Conservation (phyloP, 2,797 vertebrate genomes). For the Ceryle rudis region DNA sequence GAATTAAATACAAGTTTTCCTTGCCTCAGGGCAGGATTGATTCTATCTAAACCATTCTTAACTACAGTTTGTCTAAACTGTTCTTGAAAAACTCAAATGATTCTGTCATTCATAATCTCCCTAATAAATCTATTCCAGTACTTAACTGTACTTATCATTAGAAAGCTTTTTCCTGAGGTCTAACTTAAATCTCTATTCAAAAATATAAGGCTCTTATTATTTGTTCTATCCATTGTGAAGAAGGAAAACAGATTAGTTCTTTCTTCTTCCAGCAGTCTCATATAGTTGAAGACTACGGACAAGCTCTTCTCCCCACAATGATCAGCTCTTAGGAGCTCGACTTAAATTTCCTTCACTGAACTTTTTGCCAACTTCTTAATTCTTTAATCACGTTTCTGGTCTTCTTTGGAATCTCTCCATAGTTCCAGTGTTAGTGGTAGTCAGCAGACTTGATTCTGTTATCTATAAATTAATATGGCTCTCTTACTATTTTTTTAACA, state of each 20-base stretch:
- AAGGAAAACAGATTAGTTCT: not conserved
- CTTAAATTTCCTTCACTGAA: not conserved
- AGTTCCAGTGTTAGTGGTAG: not conserved
- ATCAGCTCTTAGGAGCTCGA: not conserved
- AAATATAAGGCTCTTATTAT: not conserved
- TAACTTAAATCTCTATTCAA: not conserved
- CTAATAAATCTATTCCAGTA: not conserved
- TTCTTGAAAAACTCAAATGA: not conserved
- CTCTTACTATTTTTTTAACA: not conserved
- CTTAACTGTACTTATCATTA: not conserved
- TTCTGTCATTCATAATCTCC: not conserved
- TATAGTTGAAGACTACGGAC: not conserved
- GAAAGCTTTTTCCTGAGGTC: not conserved
- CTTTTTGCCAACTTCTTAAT: not conserved
- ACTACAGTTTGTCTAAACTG: not conserved
- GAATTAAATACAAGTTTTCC: not conserved
- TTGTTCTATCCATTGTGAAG: not conserved
- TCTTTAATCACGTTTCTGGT: not conserved
- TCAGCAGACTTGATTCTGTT: not conserved
- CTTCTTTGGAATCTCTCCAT: not conserved
- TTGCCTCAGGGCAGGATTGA: not conserved
- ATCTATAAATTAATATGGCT: not conserved
- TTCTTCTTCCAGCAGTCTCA: not conserved
- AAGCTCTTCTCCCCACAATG: accelerated
- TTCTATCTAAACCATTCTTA: not conserved